phyloP scores from a whole-genome alignment of 1,140 invertebrate genomes.

The Cephus cinctus region DNA sequence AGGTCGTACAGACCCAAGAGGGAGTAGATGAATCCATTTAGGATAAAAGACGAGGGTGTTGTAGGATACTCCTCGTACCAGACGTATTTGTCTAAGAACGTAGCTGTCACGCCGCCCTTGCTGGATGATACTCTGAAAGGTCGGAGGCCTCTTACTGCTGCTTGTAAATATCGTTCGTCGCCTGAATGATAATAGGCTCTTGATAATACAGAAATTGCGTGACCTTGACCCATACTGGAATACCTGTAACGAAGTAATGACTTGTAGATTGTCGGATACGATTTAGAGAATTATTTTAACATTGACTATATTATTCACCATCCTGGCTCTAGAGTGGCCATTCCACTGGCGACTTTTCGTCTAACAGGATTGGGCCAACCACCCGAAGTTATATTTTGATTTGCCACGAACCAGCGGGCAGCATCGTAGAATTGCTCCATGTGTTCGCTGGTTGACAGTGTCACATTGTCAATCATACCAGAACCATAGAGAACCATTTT shows the following conservation, averaged over 20 bases:
- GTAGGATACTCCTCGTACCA: slow-evolving; percentile 99
- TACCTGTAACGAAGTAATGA: slow-evolving; percentile 61
- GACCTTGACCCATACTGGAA: slow-evolving; percentile 97
- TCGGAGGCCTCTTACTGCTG: slow-evolving; percentile 76
- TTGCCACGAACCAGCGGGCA: slow-evolving; percentile 87
- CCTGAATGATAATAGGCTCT: slow-evolving; percentile 84
- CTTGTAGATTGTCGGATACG: slow-evolving; percentile 4
- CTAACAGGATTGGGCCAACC: slow-evolving; percentile 89
- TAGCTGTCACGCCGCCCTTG: slow-evolving; percentile 81
- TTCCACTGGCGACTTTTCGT: slow-evolving; percentile 72
- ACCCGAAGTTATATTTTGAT: slow-evolving; percentile 79
- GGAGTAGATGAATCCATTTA: slow-evolving; percentile 99
- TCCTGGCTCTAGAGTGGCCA: slow-evolving; percentile 77
- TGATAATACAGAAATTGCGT: slow-evolving; percentile 90
- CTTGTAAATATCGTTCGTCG: slow-evolving; percentile 73
- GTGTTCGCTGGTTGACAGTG: slow-evolving; percentile 80
- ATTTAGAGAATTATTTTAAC: slow-evolving; percentile 7
- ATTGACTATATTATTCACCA: slow-evolving; percentile 61
- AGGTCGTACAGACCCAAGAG: slow-evolving; percentile 95
- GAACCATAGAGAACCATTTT: slow-evolving; percentile 71
- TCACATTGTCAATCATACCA: slow-evolving; percentile 80
- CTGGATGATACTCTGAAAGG: slow-evolving; percentile 73
- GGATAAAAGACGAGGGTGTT: slow-evolving; percentile 88
- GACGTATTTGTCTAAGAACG: slow-evolving; percentile 78
- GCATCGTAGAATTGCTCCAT: slow-evolving; percentile 88